A percentile compares a stretch with the other conserved stretches of the same genome.
Evolutionary conservation across 2,113 vertebrate species (phyloP).

Genomic region (Paraplagusia blochii): DNA sequence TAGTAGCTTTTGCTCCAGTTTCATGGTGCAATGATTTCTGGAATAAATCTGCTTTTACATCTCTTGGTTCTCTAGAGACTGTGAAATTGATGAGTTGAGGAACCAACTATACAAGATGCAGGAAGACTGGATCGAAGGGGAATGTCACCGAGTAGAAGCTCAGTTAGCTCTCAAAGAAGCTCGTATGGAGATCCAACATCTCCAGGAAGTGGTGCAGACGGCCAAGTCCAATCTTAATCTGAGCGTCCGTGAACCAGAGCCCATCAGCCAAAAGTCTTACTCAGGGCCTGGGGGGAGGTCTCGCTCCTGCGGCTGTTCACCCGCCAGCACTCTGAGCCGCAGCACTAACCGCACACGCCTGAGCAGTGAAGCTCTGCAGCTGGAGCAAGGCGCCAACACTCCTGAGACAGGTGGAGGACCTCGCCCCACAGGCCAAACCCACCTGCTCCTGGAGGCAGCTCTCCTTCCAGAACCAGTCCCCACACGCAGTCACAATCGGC

Average conservation of each 20-base stretch:
- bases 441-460: slow-evolving; percentile 79
- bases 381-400: slow-evolving; percentile 73
- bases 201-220: slow-evolving; percentile 89
- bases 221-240: slow-evolving; percentile 87
- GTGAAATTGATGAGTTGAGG: slow-evolving; percentile 90
- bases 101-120: slow-evolving; percentile 91
- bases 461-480: slow-evolving; percentile 76
- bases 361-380: slow-evolving; percentile 80
- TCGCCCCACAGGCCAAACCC: slow-evolving; percentile 75
- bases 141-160: slow-evolving; percentile 94
- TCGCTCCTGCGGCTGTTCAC: slow-evolving; percentile 88
- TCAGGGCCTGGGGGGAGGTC: slow-evolving; percentile 61
- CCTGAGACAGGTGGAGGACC: slow-evolving; percentile 65
- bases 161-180: slow-evolving; percentile 95
- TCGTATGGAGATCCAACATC: slow-evolving; percentile 91
- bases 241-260: slow-evolving; percentile 76
- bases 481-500: slow-evolving; percentile 40
- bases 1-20: too few relatives aligned
- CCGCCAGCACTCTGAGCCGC: slow-evolving; percentile 87
- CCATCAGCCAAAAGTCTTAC: slow-evolving; percentile 87
- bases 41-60: not conserved
- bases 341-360: slow-evolving; percentile 85
- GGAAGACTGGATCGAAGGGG: slow-evolving; percentile 98
- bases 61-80: slow-evolving; percentile 75
- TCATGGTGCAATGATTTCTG: too few relatives aligned